Evolutionary conservation across 2,113 vertebrate species (phyloP).

Genomic region (Tonatia bakeri): DNA sequence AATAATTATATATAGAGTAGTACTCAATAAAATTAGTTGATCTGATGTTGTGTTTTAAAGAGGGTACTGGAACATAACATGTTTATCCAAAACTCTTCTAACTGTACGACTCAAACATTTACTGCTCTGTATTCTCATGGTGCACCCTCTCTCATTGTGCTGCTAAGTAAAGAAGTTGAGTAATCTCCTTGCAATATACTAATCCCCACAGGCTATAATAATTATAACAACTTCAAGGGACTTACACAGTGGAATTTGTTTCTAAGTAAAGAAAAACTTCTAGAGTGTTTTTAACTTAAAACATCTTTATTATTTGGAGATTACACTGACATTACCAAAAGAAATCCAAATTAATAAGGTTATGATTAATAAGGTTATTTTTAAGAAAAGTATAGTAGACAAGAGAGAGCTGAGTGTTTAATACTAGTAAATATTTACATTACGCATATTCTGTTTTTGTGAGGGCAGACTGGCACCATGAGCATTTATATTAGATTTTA

Average conservation of each 20-base stretch:
- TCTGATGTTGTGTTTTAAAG: background rate
- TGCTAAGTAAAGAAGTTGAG: slow-evolving; percentile 17
- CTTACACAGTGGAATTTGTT: slow-evolving; percentile 34
- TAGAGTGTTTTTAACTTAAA: slow-evolving; percentile 34
- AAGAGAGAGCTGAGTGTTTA: background rate
- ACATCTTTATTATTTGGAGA: slow-evolving; percentile 37
- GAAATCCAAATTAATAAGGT: background rate
- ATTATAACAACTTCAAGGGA: slow-evolving; percentile 48
- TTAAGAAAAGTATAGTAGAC: background rate
- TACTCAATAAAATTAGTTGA: background rate
- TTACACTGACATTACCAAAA: background rate
- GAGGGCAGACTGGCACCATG: background rate
- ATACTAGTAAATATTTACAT: background rate
- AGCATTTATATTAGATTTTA: background rate
- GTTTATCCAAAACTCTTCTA: background rate
- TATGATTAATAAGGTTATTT: background rate
- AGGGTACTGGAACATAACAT: background rate
- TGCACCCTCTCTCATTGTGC: background rate
- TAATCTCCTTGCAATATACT: slow-evolving; percentile 55
- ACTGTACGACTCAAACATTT: background rate
- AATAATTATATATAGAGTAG: background rate
- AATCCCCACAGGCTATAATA: slow-evolving; percentile 45
- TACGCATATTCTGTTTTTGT: background rate
- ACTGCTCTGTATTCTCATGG: background rate
- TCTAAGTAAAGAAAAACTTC: slow-evolving; percentile 32